Conservation (phyloP, 2,113 vertebrate genomes). For the Callospermophilus lateralis region DNA sequence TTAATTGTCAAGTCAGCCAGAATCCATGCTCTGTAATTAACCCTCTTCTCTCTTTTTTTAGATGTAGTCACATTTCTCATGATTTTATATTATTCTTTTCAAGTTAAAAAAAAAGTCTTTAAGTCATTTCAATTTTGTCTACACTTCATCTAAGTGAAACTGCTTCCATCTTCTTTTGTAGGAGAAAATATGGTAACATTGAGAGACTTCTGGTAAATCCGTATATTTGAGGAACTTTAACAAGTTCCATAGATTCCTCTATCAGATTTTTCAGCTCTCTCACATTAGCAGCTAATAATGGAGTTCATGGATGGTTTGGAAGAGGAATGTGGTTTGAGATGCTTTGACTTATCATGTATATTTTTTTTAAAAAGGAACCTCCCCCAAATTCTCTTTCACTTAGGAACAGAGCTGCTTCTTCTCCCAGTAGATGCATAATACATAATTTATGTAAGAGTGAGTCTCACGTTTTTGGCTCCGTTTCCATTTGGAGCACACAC, state of each 20-base stretch:
- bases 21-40: conserved; percentile 68
- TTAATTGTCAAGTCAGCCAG: conserved; percentile 63
- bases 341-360: conserved; percentile 2
- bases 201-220: conserved; percentile 35
- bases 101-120: conserved; percentile 30
- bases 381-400: not conserved
- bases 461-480: conserved; percentile 43
- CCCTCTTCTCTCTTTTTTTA: conserved; percentile 38
- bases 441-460: conserved; percentile 71
- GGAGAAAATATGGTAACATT: conserved; percentile 57
- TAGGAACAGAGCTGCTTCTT: conserved; percentile 17
- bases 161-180: conserved; percentile 31
- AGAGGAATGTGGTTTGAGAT: conserved; percentile 37
- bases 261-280: conserved; percentile 55
- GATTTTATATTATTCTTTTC: conserved; percentile 58
- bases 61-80: conserved; percentile 5
- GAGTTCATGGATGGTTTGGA: conserved; percentile 58
- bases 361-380: not conserved
- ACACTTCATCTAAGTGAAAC: conserved; percentile 39
- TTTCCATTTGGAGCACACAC: conserved; percentile 60
- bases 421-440: conserved; percentile 27
- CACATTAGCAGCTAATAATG: conserved; percentile 70
- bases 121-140: conserved; percentile 64
- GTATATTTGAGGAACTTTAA: conserved; percentile 26
- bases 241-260: conserved; percentile 54